A percentile compares a stretch with the other conserved stretches of the same genome.
Conservation (phyloP, 2,797 vertebrate genomes). For the Leptatherina wallacei region DNA sequence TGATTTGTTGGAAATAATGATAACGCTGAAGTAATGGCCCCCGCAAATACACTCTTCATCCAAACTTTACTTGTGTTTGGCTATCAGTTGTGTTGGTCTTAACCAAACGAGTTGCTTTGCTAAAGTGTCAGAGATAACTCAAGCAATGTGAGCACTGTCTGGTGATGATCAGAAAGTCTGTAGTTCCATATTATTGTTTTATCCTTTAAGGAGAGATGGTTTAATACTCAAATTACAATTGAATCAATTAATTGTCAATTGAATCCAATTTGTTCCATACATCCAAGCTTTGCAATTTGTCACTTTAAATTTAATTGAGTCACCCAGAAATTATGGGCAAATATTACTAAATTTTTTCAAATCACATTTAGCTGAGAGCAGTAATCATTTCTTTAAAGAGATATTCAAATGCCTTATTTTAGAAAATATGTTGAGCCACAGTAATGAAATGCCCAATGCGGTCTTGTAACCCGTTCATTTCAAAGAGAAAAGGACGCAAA, state of each 20-base stretch:
- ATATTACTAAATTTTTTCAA: conserved; percentile 6
- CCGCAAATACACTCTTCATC: conserved; percentile 36
- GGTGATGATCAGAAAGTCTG: background rate
- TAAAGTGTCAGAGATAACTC: conserved; percentile 13
- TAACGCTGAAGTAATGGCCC: conserved; percentile 46
- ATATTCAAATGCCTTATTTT: background rate
- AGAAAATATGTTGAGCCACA: background rate
- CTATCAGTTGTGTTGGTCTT: background rate
- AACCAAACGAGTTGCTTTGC: background rate
- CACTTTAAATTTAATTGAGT: background rate
- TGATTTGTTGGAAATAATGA: conserved; percentile 59
- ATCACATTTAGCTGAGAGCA: background rate
- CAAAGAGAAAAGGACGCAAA: background rate
- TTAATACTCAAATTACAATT: background rate
- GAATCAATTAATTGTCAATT: background rate
- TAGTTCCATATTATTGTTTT: background rate
- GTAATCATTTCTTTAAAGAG: background rate
- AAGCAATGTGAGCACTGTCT: background rate
- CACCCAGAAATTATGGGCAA: background rate
- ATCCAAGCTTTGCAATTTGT: background rate
- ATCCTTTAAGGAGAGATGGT: background rate
- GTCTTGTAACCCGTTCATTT: background rate
- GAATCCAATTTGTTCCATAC: background rate
- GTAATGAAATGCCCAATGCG: background rate
- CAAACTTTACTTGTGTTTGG: conserved; percentile 21